Base-by-base conservation (phyloP, 2,797 vertebrate genomes). In the Halcyon chelicuti region DNA sequence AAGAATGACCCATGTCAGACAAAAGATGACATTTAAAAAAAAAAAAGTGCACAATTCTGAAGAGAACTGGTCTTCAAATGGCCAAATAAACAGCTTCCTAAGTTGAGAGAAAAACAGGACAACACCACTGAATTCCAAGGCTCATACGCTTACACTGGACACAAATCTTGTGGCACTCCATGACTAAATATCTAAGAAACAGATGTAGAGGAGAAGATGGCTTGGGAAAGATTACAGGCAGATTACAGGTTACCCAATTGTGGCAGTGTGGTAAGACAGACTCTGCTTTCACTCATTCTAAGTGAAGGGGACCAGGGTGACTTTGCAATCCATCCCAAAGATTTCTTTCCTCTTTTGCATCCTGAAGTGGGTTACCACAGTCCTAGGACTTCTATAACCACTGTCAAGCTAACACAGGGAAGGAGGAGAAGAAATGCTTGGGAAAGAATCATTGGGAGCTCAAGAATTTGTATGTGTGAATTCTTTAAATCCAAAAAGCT, bases 201-300 rank as follows among this genome's bases (percentile, higher is more conserved):
- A 79, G 21, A 10, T 1, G 0, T 5, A n/a, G 60, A 82, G 44
- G 12, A 66, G 21, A 75, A 75, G 46, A 22, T 46, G 7, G 2
- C 10, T 52, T 23, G 4, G 9, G 18, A 22, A 39, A 70, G 51
- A 16, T 35, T 35, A 29, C 17, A 60, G 19, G 17, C 16, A 26
- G 3, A 14, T 46, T 42, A 44, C 20, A 74, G n/a, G 19, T 33
- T 65, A 25, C 18, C 11, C 2, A 3, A 14, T 4, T 1, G 0
- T 10, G 9, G 5, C 5, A 37, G 49, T 52, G 18, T 14, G 13
- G 29, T 14, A 72, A 57, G 54, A 19, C 20, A 81, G 16, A 66
- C 5, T n/a, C 13, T 28, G 8, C 25, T 72, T 46, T 61, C 35
- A 7, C 9, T 51, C 28, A 40, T 25, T 63, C 18, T 42, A 14